Base-by-base conservation (phyloP, 2,113 vertebrate species). In the Corydoras sp. region DNA sequence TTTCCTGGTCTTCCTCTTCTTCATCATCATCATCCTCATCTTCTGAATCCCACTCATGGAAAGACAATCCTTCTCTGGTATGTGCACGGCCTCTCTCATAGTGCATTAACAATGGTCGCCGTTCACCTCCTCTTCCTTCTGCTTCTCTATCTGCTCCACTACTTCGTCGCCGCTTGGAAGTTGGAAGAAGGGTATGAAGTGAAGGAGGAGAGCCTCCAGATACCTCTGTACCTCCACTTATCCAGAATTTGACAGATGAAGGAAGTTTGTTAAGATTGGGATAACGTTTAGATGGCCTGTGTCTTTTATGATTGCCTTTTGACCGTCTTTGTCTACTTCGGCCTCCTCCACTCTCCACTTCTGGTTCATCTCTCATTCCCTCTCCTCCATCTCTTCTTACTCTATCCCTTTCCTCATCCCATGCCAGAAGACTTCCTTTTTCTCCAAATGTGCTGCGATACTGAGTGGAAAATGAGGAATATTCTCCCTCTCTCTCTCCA, bases 181-280 rank as follows among this genome's bases (percentile, higher is more conserved):
- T 85, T 2, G 88, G 81, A 14, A 90, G 84, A 31, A 90, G 84
- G 0, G 86, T 85, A 55, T 90, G 89, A 5, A 90, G 80, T 71
- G 88, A 86, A 29, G 87, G 86, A 56, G 86, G 84, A 53, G 85
- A 82, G 15, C 81, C 85, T 5, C 86, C 80, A 48, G 81, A 78
- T 15, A 77, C 83, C 11, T 80, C 77, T 43, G 75, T 75, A 12
- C 83, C 85, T 14, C 88, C 83, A n/a, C 81, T 83, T 10, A 90
- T 87, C 90, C 89, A 91, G 73, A 91, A 91, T 79, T 90, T 91
- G 35, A 91, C 90, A 0, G 90, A 91, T 0, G 90, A 82, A 2
- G 90, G 90, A n/a, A 91, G 85, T 76, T 90, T 91, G 76, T 89
- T 85, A 10, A 90, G 83, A 80, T 90, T 91, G 1, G 89, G 83